Base-by-base conservation (phyloP, 2,797 vertebrate genomes). In the Dryobates pubescens region DNA sequence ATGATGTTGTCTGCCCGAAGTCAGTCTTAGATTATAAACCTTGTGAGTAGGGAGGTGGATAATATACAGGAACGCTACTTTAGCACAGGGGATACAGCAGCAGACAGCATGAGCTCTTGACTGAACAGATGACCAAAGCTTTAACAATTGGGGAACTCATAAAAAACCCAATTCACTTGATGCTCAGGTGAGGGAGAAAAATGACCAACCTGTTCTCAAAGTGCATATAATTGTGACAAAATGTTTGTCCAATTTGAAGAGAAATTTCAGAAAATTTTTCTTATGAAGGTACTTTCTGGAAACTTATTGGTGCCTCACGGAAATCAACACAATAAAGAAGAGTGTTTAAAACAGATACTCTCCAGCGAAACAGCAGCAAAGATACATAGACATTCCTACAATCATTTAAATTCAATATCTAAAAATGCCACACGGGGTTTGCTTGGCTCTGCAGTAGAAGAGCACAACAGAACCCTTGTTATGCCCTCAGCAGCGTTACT, bases 391-490 rank as follows among this genome's bases (percentile, higher is more conserved):
- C 4, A 0, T 70, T 80, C 81, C 72, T 18, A 45, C 84, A 73
- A 68, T 69, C 94, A 89, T 95, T 96, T 92, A 96, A 96, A 94
- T 88, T 73, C 83, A 59, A 49, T 92, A 95, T 89, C 91, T 89
- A 65, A 88, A 95, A 95, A 89, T 69, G 81, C 75, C 82, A 73
- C 90, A 56, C 73, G 68, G 38, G 87, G 89, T 92, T 87, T 78
- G 34, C 94, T 94, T 96, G 96, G 96, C 96, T 94, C 91, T 90
- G 91, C 79, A 49, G 43, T 12, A 64, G 69, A 51, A 49, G 86
- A 82, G 90, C 83, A 97, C 96, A 97, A 96, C 68, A 54, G 89
- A 56, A 88, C 47, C 95, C 95, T 96, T 97, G 95, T 97, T 92
- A n/a, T 64, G 69, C 77, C 70, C 67, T 69, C 86, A 0, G 89